Evolutionary conservation across 2,888 invertebrate genomes (phyloP), one percentile per base, ranked within the genome.

Genomic region (Arenicola marina): DNA sequence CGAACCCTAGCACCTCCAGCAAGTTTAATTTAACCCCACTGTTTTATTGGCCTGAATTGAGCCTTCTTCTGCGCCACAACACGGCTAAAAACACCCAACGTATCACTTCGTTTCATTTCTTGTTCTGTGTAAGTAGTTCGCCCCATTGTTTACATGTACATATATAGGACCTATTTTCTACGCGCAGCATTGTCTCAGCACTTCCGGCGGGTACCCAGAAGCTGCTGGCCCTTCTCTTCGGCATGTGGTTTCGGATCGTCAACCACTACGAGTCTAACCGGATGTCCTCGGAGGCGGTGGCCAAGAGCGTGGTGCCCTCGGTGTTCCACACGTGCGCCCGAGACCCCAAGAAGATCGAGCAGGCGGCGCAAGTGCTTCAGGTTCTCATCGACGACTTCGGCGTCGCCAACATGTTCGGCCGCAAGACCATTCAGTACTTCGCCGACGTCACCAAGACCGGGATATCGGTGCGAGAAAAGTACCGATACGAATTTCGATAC

Each of bases 331-430:
- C 81, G 1, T 81, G 81, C 69, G 77, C 80, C 32, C 77, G 77
- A 46, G 77, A 81, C 61, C 80, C 80, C 0, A 74, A 75, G 3
- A 48, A 59, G 53, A 55, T 66, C n/a, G 59, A 65, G 54, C 44
- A 55, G 45, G 69, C 70, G 2, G 63, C 66, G 15, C 53, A 65
- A 77, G 93, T 98, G 71, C 95, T 97, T 91, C 93, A 95, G 80
- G 92, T 95, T 83, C 89, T 98, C 84, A 97, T 98, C 77, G 95
- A 96, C 84, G 94, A 95, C 85, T 98, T 96, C 86, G 95, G 96
- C 63, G 92, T 93, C 38, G 92, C 93, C 67, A 93, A 96, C 84
- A 87, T 98, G 73, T 98, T 98, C 84, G 97, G 97, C 1, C 74
- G 74, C 46, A 75, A 79, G 31, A 82, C 81, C 67, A 78, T 83